Evolutionary conservation across 2,113 vertebrate species (phyloP).

Genomic region (Lonchura striata): DNA sequence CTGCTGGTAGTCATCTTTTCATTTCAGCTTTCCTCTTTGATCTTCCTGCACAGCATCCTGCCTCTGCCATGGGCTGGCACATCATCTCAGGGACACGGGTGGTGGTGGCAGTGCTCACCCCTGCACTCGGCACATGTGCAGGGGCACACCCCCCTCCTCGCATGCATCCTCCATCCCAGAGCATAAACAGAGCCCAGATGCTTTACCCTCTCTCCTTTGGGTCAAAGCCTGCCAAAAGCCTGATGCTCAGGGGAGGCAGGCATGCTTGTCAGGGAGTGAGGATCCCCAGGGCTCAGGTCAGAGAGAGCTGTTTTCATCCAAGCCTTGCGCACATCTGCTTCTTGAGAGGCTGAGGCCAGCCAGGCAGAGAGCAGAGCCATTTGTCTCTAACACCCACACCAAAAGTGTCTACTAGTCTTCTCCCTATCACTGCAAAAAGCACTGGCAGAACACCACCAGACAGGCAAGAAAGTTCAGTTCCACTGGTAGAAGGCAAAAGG

Average conservation of each 20-base stretch:
- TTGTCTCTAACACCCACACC: background rate
- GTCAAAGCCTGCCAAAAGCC: background rate
- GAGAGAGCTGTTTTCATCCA: background rate
- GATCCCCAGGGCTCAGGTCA: background rate
- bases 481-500: background rate
- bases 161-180: background rate
- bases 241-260: background rate
- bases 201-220: background rate
- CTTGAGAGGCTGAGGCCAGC: background rate
- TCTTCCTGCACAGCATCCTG: background rate
- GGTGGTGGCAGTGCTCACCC: background rate
- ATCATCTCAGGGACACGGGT: rapidly evolving
- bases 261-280: rapidly evolving
- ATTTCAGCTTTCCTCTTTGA: background rate
- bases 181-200: background rate
- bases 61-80: background rate
- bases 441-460: background rate
- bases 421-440: background rate
- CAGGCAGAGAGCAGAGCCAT: background rate
- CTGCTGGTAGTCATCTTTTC: background rate
- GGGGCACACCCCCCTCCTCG: rapidly evolving
- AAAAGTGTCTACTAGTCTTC: background rate
- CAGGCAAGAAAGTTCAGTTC: background rate
- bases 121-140: background rate
- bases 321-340: background rate